Evolutionary conservation across 1,140 invertebrate species (phyloP).

Genomic region (Leptestheria dahalacensis): DNA sequence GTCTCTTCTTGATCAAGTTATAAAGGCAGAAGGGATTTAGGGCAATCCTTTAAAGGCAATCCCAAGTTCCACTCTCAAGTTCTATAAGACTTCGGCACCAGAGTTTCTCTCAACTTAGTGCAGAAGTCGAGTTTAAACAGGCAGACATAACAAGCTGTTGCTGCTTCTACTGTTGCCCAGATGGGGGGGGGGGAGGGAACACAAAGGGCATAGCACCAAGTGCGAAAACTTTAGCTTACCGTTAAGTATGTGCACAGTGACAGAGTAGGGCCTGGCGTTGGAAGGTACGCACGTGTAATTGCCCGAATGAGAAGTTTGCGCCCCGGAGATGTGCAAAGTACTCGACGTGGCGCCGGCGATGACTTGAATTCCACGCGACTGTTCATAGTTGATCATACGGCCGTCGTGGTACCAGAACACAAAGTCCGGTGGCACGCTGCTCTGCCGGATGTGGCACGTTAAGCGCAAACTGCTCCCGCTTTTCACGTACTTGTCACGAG

Average conservation of each 20-base stretch:
- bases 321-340: conserved; percentile 45
- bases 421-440: conserved; percentile 59
- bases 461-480: conserved; percentile 64
- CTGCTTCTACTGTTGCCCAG: background rate
- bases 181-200: background rate
- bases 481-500: conserved; percentile 67
- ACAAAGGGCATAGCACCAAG: background rate
- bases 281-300: conserved; percentile 77
- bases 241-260: conserved; percentile 71
- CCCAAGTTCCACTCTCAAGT: no score
- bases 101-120: no score
- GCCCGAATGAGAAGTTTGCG: conserved; percentile 55
- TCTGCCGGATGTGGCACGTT: conserved; percentile 59
- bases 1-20: no score
- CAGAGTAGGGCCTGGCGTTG: conserved; percentile 64
- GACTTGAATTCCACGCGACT: conserved; percentile 64
- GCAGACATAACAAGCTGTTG: no score
- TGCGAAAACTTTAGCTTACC: conserved; percentile 32
- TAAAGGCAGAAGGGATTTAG: no score
- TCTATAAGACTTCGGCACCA: no score
- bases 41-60: no score
- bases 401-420: conserved; percentile 74
- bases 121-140: no score
- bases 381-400: conserved; percentile 76
- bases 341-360: conserved; percentile 49